phyloP scores from a whole-genome alignment of 2,888 invertebrate genomes.

The Actias luna region DNA sequence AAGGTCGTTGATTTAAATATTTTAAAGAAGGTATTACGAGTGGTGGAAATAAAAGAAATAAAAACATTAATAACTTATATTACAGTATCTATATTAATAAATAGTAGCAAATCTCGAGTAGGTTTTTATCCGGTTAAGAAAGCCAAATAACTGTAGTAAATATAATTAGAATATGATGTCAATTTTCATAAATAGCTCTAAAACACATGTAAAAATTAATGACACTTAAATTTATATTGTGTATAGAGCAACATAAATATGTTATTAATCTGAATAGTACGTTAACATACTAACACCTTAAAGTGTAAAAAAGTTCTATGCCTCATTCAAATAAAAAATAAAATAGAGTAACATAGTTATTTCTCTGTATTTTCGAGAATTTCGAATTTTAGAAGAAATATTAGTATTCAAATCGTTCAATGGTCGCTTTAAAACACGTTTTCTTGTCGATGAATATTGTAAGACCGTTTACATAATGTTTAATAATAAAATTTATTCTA shows the following conservation, averaged over 20 bases:
- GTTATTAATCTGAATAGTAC: no score
- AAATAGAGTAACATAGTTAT: no score
- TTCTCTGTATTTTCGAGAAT: no score
- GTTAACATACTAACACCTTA: no score
- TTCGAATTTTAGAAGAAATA: no score
- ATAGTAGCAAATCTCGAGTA: neutral
- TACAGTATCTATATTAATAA: neutral
- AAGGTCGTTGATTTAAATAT: neutral
- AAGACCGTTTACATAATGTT: neutral
- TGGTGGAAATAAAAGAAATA: neutral
- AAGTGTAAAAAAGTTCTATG: no score
- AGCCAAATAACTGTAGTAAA: neutral
- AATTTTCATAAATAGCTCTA: neutral
- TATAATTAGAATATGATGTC: neutral
- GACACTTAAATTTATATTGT: neutral
- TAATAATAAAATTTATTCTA: neutral
- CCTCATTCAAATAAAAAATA: no score
- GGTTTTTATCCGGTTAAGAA: neutral
- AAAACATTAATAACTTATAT: neutral
- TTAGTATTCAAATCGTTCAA: neutral
- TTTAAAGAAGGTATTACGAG: neutral
- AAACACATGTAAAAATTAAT: neutral
- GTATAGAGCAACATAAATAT: neutral
- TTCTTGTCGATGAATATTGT: no score
- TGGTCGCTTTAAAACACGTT: no score